phyloP scores from a whole-genome alignment of 2,113 vertebrate species.

The Periophthalmus modestus region DNA sequence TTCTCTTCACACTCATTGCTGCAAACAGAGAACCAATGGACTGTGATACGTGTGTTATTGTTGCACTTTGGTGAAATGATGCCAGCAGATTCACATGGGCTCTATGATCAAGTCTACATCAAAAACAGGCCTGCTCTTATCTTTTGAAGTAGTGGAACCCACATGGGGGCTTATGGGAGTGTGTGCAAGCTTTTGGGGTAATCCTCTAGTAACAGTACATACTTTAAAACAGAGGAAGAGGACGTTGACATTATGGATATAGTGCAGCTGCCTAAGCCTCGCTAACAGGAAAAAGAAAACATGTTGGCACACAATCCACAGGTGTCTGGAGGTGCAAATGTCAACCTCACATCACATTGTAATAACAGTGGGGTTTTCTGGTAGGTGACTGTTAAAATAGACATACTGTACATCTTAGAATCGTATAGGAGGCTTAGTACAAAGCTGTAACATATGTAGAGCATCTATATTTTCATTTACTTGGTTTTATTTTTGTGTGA shows the following conservation, averaged over 20 bases:
- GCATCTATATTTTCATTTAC: too few relatives aligned
- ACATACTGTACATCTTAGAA: background rate
- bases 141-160: constrained; percentile 38
- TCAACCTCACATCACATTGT: background rate
- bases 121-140: constrained; percentile 57
- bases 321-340: constrained; percentile 5
- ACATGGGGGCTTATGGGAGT: constrained; percentile 56
- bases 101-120: constrained; percentile 56
- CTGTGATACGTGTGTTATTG: constrained; percentile 73
- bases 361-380: background rate
- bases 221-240: constrained; percentile 18
- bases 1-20: constrained; percentile 67
- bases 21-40: constrained; percentile 46
- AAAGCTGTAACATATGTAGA: background rate
- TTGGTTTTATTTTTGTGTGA: too few relatives aligned
- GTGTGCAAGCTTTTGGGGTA: constrained; percentile 33
- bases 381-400: background rate
- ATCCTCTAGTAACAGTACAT: constrained; percentile 14
- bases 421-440: background rate
- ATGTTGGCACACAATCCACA: constrained; percentile 4
- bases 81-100: constrained; percentile 51
- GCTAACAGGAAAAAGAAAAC: constrained; percentile 4
- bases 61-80: constrained; percentile 68
- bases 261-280: constrained; percentile 26
- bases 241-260: constrained; percentile 13